Conservation (phyloP, 2,113 vertebrate species). For the Mesembrinibis cayennensis region DNA sequence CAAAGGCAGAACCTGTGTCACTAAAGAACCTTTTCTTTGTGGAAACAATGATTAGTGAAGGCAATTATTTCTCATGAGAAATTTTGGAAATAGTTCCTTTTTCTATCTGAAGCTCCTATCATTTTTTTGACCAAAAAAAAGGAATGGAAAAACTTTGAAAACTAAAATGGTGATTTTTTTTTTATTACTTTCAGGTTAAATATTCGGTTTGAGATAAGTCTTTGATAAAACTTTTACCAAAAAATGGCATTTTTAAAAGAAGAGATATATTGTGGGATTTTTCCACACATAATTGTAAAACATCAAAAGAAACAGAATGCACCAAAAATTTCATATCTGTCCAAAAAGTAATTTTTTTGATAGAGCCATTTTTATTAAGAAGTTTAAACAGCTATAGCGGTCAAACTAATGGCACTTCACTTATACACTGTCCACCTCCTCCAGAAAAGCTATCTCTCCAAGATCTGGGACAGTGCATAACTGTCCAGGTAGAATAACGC, state of each 20-base stretch:
- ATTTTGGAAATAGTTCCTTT: not conserved
- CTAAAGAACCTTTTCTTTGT: conserved; percentile 35
- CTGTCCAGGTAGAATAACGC: too few relatives aligned
- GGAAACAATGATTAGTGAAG: conserved; percentile 21
- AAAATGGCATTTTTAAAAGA: not conserved
- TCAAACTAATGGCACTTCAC: not conserved
- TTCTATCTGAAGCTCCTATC: not conserved
- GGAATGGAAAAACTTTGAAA: not conserved
- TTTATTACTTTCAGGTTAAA: not conserved
- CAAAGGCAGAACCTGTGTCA: conserved; percentile 64
- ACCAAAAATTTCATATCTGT: not conserved
- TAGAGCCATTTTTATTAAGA: not conserved
- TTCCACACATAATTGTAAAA: not conserved
- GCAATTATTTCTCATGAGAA: conserved; percentile 19
- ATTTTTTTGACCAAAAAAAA: not conserved
- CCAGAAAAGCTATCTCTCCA: not conserved
- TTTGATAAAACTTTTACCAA: not conserved
- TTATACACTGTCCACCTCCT: not conserved
- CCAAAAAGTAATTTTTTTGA: not conserved
- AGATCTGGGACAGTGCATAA: not conserved
- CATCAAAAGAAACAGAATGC: not conserved
- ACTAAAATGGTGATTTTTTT: rapidly evolving
- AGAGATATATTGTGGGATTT: not conserved
- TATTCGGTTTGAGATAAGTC: not conserved
- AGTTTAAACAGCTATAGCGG: not conserved